Evolutionary conservation across 1,140 invertebrate species (phyloP), one percentile per base, ranked within the genome.

Genomic region (Berghia stephanieae): DNA sequence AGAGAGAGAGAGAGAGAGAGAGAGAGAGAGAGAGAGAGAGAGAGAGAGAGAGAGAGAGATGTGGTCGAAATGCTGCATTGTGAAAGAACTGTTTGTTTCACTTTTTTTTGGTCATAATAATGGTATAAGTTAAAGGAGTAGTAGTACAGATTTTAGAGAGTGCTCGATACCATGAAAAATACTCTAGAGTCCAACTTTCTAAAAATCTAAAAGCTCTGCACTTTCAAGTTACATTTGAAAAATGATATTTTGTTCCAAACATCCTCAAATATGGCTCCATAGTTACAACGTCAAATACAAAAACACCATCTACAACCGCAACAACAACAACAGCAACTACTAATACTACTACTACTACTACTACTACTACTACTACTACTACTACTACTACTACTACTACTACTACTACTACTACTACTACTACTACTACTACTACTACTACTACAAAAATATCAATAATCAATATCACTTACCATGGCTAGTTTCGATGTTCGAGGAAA

Each of bases 391-490:
- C 31, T 49, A 49, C 10, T 10, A 10, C 10, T 49, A 13, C 46
- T 10, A 13, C n/a, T 49, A 13, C n/a, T 13, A 49, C 10, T 13
- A 49, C 10, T 13, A 49, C 24, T 43, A 18, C 24, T 8, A 27
- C 21, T 16, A 31, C 2, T 4, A 66, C 24, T 66, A 6, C 40
- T 10, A 66, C 34, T 31, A 31, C 8, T 34, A 36, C 34, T 3
- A 66, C 34, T 21, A 66, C n/a, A 21, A 57, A 57, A 21, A 8
- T 24, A 8, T 8, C 5, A 57, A 36, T n/a, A n/a, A n/a, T n/a
- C n/a, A n/a, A n/a, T 27, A 63, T 70, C 38, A 36, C 85, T 67
- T 77, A 88, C 86, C 86, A 86, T 88, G 27, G 86, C 86, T 18
- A 68, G 31, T 67, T 72, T 82, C 10, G 85, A 86, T 6, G 86